Base-by-base conservation (phyloP, 2,888 invertebrate species). In the Ormyrus pomaceus region DNA sequence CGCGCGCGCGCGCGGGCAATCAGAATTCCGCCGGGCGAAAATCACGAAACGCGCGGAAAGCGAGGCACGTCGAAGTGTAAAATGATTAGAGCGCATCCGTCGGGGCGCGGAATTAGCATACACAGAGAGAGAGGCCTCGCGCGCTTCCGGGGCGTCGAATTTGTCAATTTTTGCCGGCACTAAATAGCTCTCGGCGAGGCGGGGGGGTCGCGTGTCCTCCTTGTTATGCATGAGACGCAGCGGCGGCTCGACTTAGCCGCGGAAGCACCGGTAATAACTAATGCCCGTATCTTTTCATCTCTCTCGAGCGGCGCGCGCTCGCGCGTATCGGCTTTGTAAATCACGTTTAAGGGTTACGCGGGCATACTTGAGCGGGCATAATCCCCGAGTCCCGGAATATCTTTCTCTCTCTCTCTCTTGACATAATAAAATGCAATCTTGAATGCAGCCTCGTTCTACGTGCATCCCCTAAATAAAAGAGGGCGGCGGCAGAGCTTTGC, bases 281-380 rank as follows among this genome's bases (percentile, higher is more conserved):
- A 73, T 68, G 72, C 55, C 61, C 68, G 62, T 78, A 73, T 77
- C 77, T 77, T 70, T 70, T 70, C 50, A 58, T 70, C 77, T 62
- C 69, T 50, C 69, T 50, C 34, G 46, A 7, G 19, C 19, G 19
- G 19, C 19, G 19, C 19, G 19, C 19, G 19, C 19, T 19, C 11
- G 58, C 69, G 51, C 61, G 19, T 19, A 34, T 56, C 62, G 50
- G 71, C 71, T 80, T 76, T 76, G 76, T 76, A 76, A 80, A 80
- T 80, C 76, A 68, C 66, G 76, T 62, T 80, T 72, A 80, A 72
- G 74, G 61, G 66, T 68, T 72, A 70, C 45, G 65, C 48, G 11
- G 19, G 66, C 66, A 58, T 51, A 61, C 71, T 72, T 50, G 13
- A 72, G 11, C 45, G 13, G 11, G 53, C 53, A 74, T 77, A 77